Evolutionary conservation across 2,113 vertebrate species (phyloP), one percentile per base, ranked within the genome.

Genomic region (Pelusios castaneus): DNA sequence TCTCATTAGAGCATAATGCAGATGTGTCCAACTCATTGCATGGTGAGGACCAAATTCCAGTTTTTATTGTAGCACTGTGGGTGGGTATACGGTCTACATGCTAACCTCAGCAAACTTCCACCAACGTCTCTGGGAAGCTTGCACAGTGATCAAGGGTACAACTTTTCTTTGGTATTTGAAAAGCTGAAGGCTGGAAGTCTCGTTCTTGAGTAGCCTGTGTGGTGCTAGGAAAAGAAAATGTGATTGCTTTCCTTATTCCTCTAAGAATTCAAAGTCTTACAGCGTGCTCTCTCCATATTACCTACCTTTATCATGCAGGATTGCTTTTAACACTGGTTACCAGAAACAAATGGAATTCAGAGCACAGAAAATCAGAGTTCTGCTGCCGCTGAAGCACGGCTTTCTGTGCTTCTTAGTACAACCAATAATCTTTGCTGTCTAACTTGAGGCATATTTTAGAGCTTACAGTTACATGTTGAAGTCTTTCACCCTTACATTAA

Each of bases 21-120:
- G 55, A 29, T 22, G 19, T 84, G 81, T 80, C 85, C 77, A 2
- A 2, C 51, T 31, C 2, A 2, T 55, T 93, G 56, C 1, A 0
- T 34, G 55, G 54, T 78, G 63, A 47, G 49, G 5, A n/a, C 47
- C 47, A 34, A 84, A 94, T 95, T 54, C 83, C 88, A 47, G 31
- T 6, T 43, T 79, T 78, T 3, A 67, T 87, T 82, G 1, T 7
- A 27, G 41, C n/a, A 16, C 52, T 0, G 0, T 0, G 1, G 22
- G 54, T 78, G 89, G 87, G 34, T 0, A 17, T 34, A 43, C 41
- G 5, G 38, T 73, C 17, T 43, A 73, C 67, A 41, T 21, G 5
- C 60, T 38, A 43, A 43, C 22, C 70, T 13, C 76, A 13, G 80
- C 41, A 67, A 49, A 3, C 43, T 78, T 70, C 94, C 47, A 16